phyloP scores from a whole-genome alignment of 2,113 vertebrate species.

The Nicator chloris region DNA sequence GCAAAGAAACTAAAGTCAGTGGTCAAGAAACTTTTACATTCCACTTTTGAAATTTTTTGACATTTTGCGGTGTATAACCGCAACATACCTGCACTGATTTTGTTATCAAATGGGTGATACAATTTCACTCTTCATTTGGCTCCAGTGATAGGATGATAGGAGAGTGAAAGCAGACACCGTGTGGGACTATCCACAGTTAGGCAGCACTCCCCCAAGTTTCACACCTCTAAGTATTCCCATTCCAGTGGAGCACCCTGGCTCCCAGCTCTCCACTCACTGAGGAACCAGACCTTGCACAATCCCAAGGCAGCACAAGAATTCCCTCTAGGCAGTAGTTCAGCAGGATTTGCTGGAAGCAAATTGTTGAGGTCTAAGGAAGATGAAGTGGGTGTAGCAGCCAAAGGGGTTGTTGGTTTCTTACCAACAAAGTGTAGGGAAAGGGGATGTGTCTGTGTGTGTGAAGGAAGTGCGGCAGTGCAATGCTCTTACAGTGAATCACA shows the following conservation, averaged over 20 bases:
- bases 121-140: neutral
- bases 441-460: neutral
- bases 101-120: neutral
- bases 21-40: neutral
- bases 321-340: neutral
- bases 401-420: neutral
- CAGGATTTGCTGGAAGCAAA: neutral
- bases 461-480: neutral
- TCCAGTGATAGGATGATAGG: neutral
- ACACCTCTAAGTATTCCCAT: neutral
- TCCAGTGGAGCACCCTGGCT: neutral
- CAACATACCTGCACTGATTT: neutral
- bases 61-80: too few relatives aligned
- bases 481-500: neutral
- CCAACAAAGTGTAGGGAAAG: neutral
- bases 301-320: neutral
- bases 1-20: constrained; percentile 33
- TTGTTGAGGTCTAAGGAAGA: neutral
- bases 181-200: neutral
- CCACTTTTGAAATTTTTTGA: too few relatives aligned
- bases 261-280: neutral
- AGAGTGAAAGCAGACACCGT: neutral
- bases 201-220: neutral
- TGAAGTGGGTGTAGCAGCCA: neutral
- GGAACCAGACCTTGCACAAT: neutral